Conservation (phyloP, 2,113 vertebrate species). For the Marcusenius ussheri region DNA sequence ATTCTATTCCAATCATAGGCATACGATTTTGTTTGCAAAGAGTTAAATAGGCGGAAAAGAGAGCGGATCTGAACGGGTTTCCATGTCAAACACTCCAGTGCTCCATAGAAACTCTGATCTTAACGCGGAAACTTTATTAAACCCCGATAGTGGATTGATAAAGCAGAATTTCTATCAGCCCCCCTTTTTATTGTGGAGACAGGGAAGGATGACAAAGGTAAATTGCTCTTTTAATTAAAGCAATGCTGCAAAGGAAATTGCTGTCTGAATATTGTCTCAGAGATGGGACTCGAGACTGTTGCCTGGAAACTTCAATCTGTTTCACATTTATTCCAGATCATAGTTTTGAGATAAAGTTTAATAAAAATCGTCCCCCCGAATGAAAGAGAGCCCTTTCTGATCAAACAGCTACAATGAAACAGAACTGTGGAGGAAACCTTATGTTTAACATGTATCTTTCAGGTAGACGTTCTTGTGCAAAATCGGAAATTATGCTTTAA, state of each 20-base stretch:
- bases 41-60: constrained; percentile 84
- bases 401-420: constrained; percentile 78
- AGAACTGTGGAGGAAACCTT: constrained; percentile 84
- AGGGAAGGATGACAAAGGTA: constrained; percentile 71
- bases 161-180: constrained; percentile 60
- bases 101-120: constrained; percentile 82
- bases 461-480: constrained; percentile 65
- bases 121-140: constrained; percentile 81
- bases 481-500: constrained; percentile 29
- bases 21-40: constrained; percentile 74
- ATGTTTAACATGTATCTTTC: constrained; percentile 99
- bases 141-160: constrained; percentile 82
- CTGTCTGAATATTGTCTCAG: constrained; percentile 75
- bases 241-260: constrained; percentile 82
- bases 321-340: constrained; percentile 82
- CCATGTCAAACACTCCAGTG: constrained; percentile 79
- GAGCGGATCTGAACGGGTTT: constrained; percentile 70
- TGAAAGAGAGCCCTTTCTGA: constrained; percentile 66
- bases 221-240: constrained; percentile 89
- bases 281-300: constrained; percentile 74
- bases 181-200: constrained; percentile 69
- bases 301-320: constrained; percentile 78
- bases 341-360: constrained; percentile 84
- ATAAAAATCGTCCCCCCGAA: constrained; percentile 75
- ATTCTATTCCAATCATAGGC: constrained; percentile 52